Conservation (phyloP, 2,888 invertebrate species). For the Helleia helle region DNA sequence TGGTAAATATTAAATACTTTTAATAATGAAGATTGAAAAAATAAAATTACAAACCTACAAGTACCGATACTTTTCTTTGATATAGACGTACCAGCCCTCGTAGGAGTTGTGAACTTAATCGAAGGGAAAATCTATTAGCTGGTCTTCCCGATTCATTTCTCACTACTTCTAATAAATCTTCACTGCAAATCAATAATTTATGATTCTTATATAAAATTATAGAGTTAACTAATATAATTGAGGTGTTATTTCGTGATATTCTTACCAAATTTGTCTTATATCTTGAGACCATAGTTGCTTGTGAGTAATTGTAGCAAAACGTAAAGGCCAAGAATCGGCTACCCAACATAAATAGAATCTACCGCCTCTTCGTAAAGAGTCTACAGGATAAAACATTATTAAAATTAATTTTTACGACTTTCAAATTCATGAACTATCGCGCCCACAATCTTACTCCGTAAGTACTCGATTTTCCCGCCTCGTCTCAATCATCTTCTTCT, state of each 20-base stretch:
- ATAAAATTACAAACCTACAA: slow-evolving; percentile 36
- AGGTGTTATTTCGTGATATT: neutral
- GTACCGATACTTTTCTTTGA: slow-evolving; percentile 43
- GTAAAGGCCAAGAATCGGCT: slow-evolving; percentile 59
- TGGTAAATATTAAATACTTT: no score
- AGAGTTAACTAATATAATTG: neutral
- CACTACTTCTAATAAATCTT: slow-evolving; percentile 48
- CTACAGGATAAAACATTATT: slow-evolving; percentile 51
- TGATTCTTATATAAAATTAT: neutral
- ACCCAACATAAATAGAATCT: slow-evolving; percentile 62
- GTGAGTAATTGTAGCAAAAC: slow-evolving; percentile 49
- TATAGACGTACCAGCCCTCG: slow-evolving; percentile 53
- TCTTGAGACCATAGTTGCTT: slow-evolving; percentile 56
- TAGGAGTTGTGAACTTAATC: slow-evolving; percentile 55
- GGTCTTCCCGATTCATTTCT: slow-evolving; percentile 53
- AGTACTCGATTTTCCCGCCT: no score
- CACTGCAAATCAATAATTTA: slow-evolving; percentile 33
- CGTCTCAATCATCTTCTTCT: no score
- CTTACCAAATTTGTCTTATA: slow-evolving; percentile 52
- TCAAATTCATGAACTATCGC: no score
- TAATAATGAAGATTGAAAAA: no score
- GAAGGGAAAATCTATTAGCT: slow-evolving; percentile 49
- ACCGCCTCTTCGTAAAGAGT: slow-evolving; percentile 51
- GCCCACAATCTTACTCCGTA: no score
- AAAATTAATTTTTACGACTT: no score